phyloP scores from a whole-genome alignment of 2,888 invertebrate genomes.

The Spilarctia lutea region DNA sequence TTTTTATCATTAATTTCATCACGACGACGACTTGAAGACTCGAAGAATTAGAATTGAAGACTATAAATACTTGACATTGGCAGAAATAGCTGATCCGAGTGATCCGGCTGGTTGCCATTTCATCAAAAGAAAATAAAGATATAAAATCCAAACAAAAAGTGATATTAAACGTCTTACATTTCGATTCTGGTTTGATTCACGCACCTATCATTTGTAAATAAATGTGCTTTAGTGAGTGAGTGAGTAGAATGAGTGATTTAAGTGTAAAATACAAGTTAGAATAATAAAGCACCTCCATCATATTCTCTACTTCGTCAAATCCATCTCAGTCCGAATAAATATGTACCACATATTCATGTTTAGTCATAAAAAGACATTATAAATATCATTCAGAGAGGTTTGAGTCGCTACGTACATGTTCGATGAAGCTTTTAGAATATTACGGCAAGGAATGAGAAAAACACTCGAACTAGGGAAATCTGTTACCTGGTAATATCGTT shows the following conservation, averaged over 20 bases:
- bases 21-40: too few relatives aligned
- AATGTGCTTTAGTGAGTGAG: too few relatives aligned
- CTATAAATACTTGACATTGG: too few relatives aligned
- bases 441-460: background rate
- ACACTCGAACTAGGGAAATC: background rate
- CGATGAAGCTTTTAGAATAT: background rate
- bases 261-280: too few relatives aligned
- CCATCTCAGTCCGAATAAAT: background rate
- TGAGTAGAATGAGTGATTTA: too few relatives aligned
- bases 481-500: conserved; percentile 6
- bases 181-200: background rate
- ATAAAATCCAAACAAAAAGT: background rate
- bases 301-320: background rate
- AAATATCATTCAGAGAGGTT: background rate
- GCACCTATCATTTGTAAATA: too few relatives aligned
- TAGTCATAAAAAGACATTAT: conserved; percentile 1
- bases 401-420: background rate
- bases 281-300: background rate
- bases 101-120: too few relatives aligned
- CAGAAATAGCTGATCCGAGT: too few relatives aligned
- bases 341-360: background rate
- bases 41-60: too few relatives aligned
- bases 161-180: background rate
- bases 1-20: too few relatives aligned
- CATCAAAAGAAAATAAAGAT: too few relatives aligned